Evolutionary conservation across 1,140 invertebrate genomes (phyloP).

Genomic region (Eriocheir sinensis): DNA sequence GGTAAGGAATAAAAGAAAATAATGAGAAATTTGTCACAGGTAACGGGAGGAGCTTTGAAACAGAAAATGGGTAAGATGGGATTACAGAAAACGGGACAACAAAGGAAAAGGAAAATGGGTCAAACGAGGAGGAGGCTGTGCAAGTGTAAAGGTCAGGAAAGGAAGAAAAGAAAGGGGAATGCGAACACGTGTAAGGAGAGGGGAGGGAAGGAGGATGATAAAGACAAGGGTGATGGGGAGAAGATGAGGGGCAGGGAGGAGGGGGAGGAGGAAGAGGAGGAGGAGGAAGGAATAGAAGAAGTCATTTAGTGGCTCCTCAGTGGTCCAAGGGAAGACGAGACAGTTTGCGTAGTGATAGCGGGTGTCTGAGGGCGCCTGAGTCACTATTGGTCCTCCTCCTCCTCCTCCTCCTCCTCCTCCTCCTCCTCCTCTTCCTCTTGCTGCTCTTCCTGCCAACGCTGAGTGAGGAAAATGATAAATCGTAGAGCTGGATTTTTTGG

Average conservation of each 20-base stretch:
- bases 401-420: constrained; percentile 29
- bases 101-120: too few relatives aligned
- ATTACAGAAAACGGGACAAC: too few relatives aligned
- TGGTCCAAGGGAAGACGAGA: background rate
- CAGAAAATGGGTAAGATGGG: too few relatives aligned
- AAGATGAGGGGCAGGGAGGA: background rate
- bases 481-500: background rate
- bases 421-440: constrained; percentile 10
- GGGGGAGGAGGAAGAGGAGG: constrained; percentile 4
- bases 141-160: too few relatives aligned
- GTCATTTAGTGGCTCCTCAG: constrained; percentile 2
- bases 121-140: too few relatives aligned
- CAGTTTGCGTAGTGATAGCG: background rate
- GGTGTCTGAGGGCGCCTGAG: background rate
- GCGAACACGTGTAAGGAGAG: background rate
- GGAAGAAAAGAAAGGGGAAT: background rate
- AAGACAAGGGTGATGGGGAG: background rate
- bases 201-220: too few relatives aligned
- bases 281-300: constrained; percentile 15
- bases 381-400: background rate
- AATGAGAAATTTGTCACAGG: too few relatives aligned
- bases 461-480: constrained; percentile 17
- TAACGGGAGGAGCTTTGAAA: too few relatives aligned
- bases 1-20: too few relatives aligned
- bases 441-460: background rate